These are phyloP conservation scores for Eledone cirrhosa DNA, from an alignment of 2,888 invertebrate species.

Conservation along the genomic window DNA sequence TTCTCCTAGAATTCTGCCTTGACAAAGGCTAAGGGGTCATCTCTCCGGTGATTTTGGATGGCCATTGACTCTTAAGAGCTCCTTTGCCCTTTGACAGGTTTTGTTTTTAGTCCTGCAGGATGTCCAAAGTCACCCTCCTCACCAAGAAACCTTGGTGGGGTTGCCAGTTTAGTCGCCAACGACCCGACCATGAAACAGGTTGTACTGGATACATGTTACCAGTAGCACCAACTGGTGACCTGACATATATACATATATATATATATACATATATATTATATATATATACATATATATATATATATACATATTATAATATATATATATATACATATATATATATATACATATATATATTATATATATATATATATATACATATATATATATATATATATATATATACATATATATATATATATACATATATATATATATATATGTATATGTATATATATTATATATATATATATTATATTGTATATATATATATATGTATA, in stretches of 20 bases:
- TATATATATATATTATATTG: background rate
- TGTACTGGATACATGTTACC: too few relatives aligned
- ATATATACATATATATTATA: background rate
- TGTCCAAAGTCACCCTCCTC: too few relatives aligned
- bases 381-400: background rate
- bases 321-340: background rate
- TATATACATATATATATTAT: background rate
- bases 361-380: background rate
- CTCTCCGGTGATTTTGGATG: too few relatives aligned
- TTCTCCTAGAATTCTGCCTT: too few relatives aligned
- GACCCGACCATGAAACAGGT: too few relatives aligned
- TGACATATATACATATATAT: background rate
- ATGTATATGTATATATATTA: background rate
- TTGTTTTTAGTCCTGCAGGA: too few relatives aligned
- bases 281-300: background rate
- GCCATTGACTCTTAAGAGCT: too few relatives aligned
- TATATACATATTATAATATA: background rate
- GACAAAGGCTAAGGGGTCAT: too few relatives aligned
- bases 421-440: background rate
- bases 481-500: background rate
- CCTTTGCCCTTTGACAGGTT: too few relatives aligned
- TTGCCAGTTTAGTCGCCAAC: too few relatives aligned
- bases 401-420: background rate
- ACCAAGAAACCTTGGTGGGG: too few relatives aligned
- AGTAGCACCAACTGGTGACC: background rate